Evolutionary conservation across 2,113 vertebrate genomes (phyloP).

Genomic region (Enhydra lutris): DNA sequence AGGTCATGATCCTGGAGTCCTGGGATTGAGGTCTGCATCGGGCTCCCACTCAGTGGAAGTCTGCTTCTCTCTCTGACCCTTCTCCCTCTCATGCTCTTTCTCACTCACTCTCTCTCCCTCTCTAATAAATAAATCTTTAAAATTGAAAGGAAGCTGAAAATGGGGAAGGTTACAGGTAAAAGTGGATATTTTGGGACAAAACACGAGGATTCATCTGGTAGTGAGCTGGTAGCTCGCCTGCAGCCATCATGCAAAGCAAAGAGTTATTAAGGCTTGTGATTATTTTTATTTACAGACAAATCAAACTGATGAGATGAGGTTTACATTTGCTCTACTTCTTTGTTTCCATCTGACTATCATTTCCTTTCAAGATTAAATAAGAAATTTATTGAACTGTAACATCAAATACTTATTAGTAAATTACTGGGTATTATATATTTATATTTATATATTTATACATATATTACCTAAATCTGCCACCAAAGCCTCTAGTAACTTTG

Average conservation of each 20-base stretch:
- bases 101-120: no score
- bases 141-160: background rate
- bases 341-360: slow-evolving; percentile 77
- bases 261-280: slow-evolving; percentile 63
- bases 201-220: background rate
- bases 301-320: slow-evolving; percentile 73
- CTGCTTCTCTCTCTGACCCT: no score
- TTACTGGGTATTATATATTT: slow-evolving; percentile 76
- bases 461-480: slow-evolving; percentile 81
- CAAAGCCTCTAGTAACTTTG: slow-evolving; percentile 85
- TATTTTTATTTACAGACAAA: slow-evolving; percentile 80
- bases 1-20: no score
- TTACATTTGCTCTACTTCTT: slow-evolving; percentile 69
- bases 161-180: background rate
- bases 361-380: slow-evolving; percentile 79
- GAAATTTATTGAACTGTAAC: slow-evolving; percentile 73
- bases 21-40: no score
- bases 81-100: no score
- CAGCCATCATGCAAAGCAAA: slow-evolving; percentile 69
- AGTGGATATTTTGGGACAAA: slow-evolving; percentile 32
- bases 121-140: background rate
- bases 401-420: slow-evolving; percentile 80
- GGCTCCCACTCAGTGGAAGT: no score
- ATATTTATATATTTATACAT: slow-evolving; percentile 49
- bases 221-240: slow-evolving; percentile 47